Evolutionary conservation across 2,113 vertebrate species (phyloP).

Genomic region (Cricetomys ansorgei): DNA sequence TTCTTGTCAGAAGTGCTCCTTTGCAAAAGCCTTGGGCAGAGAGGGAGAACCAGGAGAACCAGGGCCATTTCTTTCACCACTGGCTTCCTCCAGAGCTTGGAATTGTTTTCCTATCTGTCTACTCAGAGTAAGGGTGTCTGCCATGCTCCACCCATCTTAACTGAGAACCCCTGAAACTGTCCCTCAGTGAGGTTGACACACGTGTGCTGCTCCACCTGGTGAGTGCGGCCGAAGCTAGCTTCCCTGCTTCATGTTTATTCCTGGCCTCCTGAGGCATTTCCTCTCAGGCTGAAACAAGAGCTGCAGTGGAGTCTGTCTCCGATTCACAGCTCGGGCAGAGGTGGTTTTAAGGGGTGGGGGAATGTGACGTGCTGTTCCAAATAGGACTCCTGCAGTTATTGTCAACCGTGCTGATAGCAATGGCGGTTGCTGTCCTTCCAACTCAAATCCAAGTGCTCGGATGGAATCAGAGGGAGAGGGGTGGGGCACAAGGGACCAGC

Average conservation of each 20-base stretch:
- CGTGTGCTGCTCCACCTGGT: not conserved
- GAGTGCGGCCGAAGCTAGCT: not conserved
- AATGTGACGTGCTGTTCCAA: not conserved
- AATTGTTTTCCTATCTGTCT: not conserved
- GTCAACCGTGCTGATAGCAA: not conserved
- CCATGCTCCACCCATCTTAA: not conserved
- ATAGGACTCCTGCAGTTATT: not conserved
- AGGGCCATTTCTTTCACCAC: not conserved
- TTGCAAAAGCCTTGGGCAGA: not conserved
- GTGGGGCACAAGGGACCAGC: not conserved
- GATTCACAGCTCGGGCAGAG: not conserved
- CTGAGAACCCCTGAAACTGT: not conserved
- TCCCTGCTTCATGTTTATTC: not conserved
- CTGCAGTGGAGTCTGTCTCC: not conserved
- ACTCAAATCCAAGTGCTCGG: not conserved
- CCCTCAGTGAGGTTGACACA: not conserved
- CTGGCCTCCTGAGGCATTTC: not conserved
- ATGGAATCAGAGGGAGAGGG: not conserved
- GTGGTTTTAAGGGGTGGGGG: not conserved
- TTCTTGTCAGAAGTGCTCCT: slow-evolving; percentile 44
- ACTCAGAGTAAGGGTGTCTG: not conserved
- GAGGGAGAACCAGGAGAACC: not conserved
- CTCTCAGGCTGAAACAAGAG: not conserved
- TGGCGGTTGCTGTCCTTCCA: not conserved
- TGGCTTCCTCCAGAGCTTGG: not conserved